phyloP scores from a whole-genome alignment of 2,797 vertebrate genomes.

The Lithobates pipiens region DNA sequence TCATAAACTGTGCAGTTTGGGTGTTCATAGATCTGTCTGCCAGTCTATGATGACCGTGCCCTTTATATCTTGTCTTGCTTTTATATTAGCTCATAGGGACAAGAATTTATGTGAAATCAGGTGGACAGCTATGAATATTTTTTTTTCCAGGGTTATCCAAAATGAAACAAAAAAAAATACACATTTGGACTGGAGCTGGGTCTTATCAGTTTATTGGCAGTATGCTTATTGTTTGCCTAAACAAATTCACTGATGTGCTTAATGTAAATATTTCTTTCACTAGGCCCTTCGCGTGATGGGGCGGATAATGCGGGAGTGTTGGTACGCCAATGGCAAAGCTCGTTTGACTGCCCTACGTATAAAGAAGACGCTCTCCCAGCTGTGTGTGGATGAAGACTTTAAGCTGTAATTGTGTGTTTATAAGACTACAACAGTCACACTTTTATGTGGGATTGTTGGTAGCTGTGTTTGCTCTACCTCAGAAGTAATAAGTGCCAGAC shows the following conservation, averaged over 20 bases:
- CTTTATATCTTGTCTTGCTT: no score
- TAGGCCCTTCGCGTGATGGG: constrained; percentile 93
- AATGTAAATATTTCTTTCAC: constrained; percentile 28
- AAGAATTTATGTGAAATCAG: no score
- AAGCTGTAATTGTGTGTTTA: constrained; percentile 77
- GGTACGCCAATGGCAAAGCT: constrained; percentile 88
- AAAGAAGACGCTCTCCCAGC: constrained; percentile 94
- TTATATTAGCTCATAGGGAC: no score
- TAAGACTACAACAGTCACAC: constrained; percentile 32
- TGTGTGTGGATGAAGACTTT: constrained; percentile 81
- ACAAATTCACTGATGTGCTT: not conserved
- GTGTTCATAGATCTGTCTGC: no score
- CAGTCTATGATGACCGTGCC: no score
- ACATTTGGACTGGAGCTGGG: no score
- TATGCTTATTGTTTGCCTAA: no score
- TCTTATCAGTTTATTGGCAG: no score
- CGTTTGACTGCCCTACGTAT: constrained; percentile 93
- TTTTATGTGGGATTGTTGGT: constrained; percentile 1
- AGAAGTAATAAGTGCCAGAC: constrained; percentile 75
- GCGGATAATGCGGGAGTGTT: constrained; percentile 95
- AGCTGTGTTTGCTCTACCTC: constrained; percentile 87
- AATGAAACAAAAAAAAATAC: no score
- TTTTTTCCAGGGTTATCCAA: no score
- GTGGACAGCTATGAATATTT: no score
- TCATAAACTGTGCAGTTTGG: no score